Conservation (phyloP, 2,113 vertebrate genomes). For the Tapirus terrestris region DNA sequence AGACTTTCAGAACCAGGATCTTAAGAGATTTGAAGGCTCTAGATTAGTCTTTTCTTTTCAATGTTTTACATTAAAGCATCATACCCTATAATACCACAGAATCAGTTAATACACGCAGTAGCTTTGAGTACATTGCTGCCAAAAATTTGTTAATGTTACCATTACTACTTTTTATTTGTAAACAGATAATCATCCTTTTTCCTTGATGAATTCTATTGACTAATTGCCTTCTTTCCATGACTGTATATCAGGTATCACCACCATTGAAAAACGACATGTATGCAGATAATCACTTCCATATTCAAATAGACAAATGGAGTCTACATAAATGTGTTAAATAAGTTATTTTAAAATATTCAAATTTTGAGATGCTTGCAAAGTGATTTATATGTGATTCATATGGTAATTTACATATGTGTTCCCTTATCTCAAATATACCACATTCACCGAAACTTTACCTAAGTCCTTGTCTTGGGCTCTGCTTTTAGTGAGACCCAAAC, state of each 20-base stretch:
- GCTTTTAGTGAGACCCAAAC: neutral
- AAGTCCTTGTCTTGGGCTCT: neutral
- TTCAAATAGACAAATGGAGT: neutral
- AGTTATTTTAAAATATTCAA: neutral
- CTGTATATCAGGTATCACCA: neutral
- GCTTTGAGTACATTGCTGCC: neutral
- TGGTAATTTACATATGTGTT: neutral
- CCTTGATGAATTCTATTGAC: neutral
- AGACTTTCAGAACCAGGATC: neutral
- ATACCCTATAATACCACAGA: neutral
- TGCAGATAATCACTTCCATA: neutral
- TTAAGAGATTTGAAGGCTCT: neutral
- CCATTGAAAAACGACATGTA: neutral
- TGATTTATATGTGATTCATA: neutral
- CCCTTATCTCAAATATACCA: neutral
- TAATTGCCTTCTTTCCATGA: neutral
- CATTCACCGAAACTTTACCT: neutral
- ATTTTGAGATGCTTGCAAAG: neutral
- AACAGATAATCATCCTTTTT: neutral
- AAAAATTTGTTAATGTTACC: neutral
- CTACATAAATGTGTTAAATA: neutral
- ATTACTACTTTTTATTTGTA: neutral
- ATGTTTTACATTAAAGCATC: neutral
- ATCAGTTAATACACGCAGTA: neutral
- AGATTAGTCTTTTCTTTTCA: neutral